Conservation (phyloP, 2,888 invertebrate species). For the Drosophila mercatorum region DNA sequence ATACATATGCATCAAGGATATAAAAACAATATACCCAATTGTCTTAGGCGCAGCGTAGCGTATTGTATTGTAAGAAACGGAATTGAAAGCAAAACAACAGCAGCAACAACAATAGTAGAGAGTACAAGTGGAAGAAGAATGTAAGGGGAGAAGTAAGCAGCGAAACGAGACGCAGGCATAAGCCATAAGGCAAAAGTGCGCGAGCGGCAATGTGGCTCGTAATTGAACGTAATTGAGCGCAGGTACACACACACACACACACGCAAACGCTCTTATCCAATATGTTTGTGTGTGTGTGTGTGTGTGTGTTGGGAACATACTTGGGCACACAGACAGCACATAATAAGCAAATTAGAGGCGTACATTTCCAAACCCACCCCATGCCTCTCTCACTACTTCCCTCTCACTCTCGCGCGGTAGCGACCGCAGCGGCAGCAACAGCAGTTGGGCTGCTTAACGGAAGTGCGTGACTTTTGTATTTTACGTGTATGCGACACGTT, state of each 20-base stretch:
- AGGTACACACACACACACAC: slow-evolving; percentile 53
- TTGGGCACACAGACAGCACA: slow-evolving; percentile 39
- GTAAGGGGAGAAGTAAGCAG: slow-evolving; percentile 26
- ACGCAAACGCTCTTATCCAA: slow-evolving; percentile 3
- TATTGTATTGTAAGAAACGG: slow-evolving; percentile 35
- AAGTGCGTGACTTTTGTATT: slow-evolving; percentile 74
- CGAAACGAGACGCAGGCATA: slow-evolving; percentile 29
- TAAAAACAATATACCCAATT: slow-evolving; percentile 48
- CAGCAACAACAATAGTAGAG: slow-evolving; percentile 21
- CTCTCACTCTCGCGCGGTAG: slow-evolving; percentile 1
- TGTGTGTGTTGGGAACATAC: slow-evolving; percentile 25
- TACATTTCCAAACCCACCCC: slow-evolving; percentile 18
- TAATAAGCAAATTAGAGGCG: slow-evolving; percentile 58
- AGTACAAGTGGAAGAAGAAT: slow-evolving; percentile 39
- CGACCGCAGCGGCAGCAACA: background rate
- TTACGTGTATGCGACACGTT: slow-evolving; percentile 65
- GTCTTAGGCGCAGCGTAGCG: slow-evolving; percentile 36
- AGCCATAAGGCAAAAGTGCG: slow-evolving; percentile 59
- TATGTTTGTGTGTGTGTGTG: slow-evolving; percentile 9
- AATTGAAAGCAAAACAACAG: slow-evolving; percentile 39
- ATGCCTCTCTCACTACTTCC: background rate
- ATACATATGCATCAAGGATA: slow-evolving; percentile 3
- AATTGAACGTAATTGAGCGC: slow-evolving; percentile 75
- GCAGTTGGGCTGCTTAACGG: slow-evolving; percentile 44
- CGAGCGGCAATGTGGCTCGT: slow-evolving; percentile 70